Evolutionary conservation across 2,113 vertebrate genomes (phyloP).

Genomic region (Lamprotornis superbus): DNA sequence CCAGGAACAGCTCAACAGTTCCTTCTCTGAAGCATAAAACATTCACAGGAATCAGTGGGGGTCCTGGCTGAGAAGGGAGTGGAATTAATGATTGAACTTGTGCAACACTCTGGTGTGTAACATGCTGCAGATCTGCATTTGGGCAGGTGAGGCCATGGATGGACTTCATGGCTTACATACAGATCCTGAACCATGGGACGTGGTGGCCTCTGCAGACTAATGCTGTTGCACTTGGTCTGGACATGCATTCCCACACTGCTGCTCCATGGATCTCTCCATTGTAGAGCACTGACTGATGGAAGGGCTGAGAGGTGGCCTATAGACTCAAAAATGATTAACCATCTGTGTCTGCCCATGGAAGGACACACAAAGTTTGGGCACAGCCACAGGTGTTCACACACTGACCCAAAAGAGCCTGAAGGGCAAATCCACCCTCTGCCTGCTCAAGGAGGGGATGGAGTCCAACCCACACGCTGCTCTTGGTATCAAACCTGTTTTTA

Average conservation of each 20-base stretch:
- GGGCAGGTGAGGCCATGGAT: neutral
- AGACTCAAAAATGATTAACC: neutral
- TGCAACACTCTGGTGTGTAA: rapidly evolving
- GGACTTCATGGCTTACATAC: neutral
- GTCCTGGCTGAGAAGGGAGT: neutral
- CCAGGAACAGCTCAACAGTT: conserved; percentile 24
- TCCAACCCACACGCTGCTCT: neutral
- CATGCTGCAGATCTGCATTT: rapidly evolving
- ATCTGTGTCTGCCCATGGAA: neutral
- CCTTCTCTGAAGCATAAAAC: conserved; percentile 23
- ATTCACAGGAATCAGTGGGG: conserved; percentile 1
- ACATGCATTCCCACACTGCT: neutral
- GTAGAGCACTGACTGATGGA: neutral
- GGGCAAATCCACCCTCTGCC: neutral
- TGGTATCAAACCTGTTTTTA: neutral
- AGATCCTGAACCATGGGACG: neutral
- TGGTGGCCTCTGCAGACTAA: neutral
- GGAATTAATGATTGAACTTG: neutral
- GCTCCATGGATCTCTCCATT: neutral
- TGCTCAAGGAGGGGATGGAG: neutral
- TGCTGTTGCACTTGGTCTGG: neutral
- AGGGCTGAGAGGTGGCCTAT: neutral
- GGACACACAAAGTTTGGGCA: neutral
- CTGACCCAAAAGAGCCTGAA: neutral
- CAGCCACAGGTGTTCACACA: rapidly evolving